Evolutionary conservation across 2,797 vertebrate species (phyloP), one percentile per base, ranked within the genome.

Genomic region (Hoplostethus mediterraneus): DNA sequence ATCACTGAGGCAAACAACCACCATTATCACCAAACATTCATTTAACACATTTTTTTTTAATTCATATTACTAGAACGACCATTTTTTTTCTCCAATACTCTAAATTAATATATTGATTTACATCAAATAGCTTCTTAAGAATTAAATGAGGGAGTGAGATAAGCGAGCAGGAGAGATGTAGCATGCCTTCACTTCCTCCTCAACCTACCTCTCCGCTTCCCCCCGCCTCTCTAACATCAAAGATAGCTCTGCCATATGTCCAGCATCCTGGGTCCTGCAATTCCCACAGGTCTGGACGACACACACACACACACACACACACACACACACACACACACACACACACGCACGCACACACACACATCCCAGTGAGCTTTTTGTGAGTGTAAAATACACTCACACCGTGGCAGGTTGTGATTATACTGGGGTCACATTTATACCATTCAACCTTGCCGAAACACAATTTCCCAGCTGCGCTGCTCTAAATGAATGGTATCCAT

Each of bases 221-320:
- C 48, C 62, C 33, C 52, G 63, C 62, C 65, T 63, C 65, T 44
- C 53, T 59, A 70, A 79, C 51, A 80, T 90, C 70, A 90, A 82
- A 86, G 72, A 71, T 55, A 47, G n/a, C 72, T 83, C 66, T 63
- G 36, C 75, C 79, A 84, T 82, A 87, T 92, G 79, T 75, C 61
- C 67, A 77, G 48, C 68, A 75, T 82, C 59, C 67, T 79, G 70
- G 65, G 54, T 76, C 67, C 67, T 78, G 45, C 42, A 36, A 48
- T 74, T 53, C 54, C 42, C 48, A 64, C 58, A 72, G 54, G 40
- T 65, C 25, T 28, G 9, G 51, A 33, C 38, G 52, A 61, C 71
- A 47, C 33, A 33, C 6, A 31, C 51, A 47, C 13, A 21, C 21
- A 21, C 21, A 21, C 21, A 21, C 21, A 21, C 51, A 48, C 36